A percentile compares a stretch with the other conserved stretches of the same genome.
phyloP scores from a whole-genome alignment of 2,797 vertebrate genomes.

The Triplophysa yarkandensis region DNA sequence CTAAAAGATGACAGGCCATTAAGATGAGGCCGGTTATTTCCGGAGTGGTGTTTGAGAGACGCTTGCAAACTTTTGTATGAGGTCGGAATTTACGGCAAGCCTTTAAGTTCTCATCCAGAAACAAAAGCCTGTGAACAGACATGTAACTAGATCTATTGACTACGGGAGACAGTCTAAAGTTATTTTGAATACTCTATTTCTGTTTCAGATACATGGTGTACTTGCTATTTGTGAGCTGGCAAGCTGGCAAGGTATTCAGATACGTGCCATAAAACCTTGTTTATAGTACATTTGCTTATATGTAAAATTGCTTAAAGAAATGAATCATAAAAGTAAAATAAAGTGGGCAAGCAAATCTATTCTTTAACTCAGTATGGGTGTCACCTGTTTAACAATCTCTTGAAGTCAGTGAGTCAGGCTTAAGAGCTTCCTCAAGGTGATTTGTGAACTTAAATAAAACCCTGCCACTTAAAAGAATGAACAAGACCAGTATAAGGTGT shows the following conservation, averaged over 20 bases:
- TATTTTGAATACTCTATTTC: not conserved
- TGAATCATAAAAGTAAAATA: too few species aligned
- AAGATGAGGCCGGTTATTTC: conserved; percentile 29
- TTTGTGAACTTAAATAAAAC: conserved; percentile 20
- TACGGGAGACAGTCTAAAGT: not conserved
- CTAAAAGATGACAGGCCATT: conserved; percentile 13
- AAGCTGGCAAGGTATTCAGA: too few species aligned
- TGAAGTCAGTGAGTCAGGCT: conserved; percentile 23
- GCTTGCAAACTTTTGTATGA: conserved; percentile 20
- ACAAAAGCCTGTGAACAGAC: conserved; percentile 20
- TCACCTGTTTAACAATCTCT: conserved; percentile 11
- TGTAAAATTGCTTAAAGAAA: too few species aligned
- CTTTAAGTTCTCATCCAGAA: conserved; percentile 11
- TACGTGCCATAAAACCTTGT: too few species aligned
- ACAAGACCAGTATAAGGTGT: conserved; percentile 32
- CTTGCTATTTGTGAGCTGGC: conserved; percentile 8
- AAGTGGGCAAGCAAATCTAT: too few species aligned
- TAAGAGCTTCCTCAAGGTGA: conserved; percentile 24
- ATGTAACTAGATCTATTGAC: not conserved
- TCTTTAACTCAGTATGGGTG: conserved; percentile 5
- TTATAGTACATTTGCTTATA: too few species aligned
- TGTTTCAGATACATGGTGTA: not conserved
- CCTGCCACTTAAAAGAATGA: conserved; percentile 19
- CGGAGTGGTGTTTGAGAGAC: conserved; percentile 12
- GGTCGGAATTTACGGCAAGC: conserved; percentile 14